phyloP scores from a whole-genome alignment of 2,113 vertebrate species.

The Picathartes gymnocephalus region DNA sequence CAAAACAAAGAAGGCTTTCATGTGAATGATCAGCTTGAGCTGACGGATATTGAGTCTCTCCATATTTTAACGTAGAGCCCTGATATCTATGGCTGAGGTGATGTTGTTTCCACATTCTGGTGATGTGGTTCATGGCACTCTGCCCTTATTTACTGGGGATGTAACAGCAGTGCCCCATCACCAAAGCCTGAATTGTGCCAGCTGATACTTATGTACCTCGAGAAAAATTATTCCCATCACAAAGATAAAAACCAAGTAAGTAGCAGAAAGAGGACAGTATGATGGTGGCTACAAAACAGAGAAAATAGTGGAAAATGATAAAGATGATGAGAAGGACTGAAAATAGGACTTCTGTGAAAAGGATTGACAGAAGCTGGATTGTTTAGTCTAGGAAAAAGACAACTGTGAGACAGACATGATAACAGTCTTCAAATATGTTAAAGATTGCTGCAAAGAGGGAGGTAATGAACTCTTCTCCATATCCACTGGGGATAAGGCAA shows the following conservation, averaged over 20 bases:
- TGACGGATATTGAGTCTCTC: not conserved
- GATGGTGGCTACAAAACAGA: not conserved
- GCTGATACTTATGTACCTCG: not conserved
- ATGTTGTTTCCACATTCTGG: not conserved
- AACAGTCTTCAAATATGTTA: conserved; percentile 41
- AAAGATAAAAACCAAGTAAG: not conserved
- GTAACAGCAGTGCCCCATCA: not conserved
- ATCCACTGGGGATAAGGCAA: conserved; percentile 35
- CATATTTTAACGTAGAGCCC: accelerated
- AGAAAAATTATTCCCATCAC: not conserved
- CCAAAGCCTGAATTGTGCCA: not conserved
- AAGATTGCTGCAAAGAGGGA: not conserved
- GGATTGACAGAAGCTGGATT: conserved; percentile 50
- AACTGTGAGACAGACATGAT: conserved; percentile 53
- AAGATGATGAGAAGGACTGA: not conserved
- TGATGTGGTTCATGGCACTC: not conserved
- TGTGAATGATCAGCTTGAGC: not conserved
- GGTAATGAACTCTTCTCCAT: conserved; percentile 34
- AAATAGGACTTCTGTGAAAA: conserved; percentile 2
- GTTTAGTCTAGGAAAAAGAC: conserved; percentile 60
- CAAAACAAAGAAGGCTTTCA: not conserved
- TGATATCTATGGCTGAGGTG: not conserved
- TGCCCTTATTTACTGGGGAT: not conserved
- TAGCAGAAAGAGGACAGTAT: not conserved
- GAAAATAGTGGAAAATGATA: not conserved